Percentiles rank a stretch among this genome's conserved stretches.
phyloP scores from a whole-genome alignment of 2,797 vertebrate species.

The Xenopus petersii region DNA sequence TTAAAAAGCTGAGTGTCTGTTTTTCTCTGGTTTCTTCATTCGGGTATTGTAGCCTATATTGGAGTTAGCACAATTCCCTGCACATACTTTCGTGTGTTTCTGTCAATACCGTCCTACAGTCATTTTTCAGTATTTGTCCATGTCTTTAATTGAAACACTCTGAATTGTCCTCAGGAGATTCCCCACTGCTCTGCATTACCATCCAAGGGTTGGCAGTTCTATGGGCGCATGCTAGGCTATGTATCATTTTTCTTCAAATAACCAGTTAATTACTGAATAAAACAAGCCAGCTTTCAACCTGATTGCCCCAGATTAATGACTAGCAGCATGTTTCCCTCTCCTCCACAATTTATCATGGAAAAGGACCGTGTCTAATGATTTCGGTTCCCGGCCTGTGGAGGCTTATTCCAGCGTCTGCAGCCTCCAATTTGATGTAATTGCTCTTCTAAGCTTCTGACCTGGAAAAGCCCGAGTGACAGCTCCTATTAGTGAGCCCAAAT shows the following conservation, averaged over 20 bases:
- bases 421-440: slow-evolving; percentile 87
- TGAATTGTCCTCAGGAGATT: slow-evolving; percentile 65
- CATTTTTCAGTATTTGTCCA: slow-evolving; percentile 67
- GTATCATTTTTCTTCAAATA: slow-evolving; percentile 77
- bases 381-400: slow-evolving; percentile 76
- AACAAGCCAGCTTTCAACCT: slow-evolving; percentile 78
- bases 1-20: background rate
- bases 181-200: slow-evolving; percentile 60
- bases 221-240: slow-evolving; percentile 72
- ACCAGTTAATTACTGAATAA: slow-evolving; percentile 75
- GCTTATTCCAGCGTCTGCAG: slow-evolving; percentile 64
- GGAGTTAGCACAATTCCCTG: slow-evolving; percentile 26
- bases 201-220: slow-evolving; percentile 62
- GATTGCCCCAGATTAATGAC: slow-evolving; percentile 82
- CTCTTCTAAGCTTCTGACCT: slow-evolving; percentile 75
- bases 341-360: slow-evolving; percentile 88
- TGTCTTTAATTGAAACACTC: slow-evolving; percentile 66
- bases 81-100: slow-evolving; percentile 52
- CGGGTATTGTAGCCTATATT: background rate
- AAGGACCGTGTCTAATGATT: slow-evolving; percentile 85
- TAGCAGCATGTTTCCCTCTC: slow-evolving; percentile 77
- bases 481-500: slow-evolving; percentile 75
- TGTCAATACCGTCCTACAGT: slow-evolving; percentile 64
- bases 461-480: slow-evolving; percentile 73
- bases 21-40: background rate